Evolutionary conservation across 1,140 invertebrate genomes (phyloP).

Genomic region (Apis laboriosa): DNA sequence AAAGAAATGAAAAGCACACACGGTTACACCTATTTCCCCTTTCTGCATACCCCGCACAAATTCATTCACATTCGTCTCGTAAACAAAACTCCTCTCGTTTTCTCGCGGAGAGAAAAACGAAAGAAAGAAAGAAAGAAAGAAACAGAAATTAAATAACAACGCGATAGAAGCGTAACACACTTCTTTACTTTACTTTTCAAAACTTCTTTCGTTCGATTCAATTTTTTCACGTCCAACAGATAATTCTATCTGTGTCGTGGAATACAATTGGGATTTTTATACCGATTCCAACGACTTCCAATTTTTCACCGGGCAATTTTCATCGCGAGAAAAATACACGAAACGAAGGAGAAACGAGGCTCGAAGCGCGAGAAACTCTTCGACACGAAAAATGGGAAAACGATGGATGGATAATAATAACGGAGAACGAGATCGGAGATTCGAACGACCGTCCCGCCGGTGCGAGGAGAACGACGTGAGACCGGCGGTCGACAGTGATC

Average conservation of each 20-base stretch:
- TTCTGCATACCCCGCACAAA: neutral
- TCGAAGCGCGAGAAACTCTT: too few species aligned
- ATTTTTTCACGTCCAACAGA: too few species aligned
- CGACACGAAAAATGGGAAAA: too few species aligned
- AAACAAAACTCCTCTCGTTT: neutral
- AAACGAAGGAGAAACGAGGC: neutral
- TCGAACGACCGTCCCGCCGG: constrained; percentile 33
- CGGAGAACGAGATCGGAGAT: neutral
- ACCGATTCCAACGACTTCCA: too few species aligned
- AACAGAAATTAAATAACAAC: too few species aligned
- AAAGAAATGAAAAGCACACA: neutral
- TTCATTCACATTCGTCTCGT: neutral
- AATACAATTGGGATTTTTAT: too few species aligned
- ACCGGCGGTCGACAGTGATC: constrained; percentile 68
- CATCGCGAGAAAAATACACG: neutral
- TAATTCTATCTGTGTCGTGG: too few species aligned
- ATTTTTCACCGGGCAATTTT: too few species aligned
- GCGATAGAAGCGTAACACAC: too few species aligned
- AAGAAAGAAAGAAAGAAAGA: neutral
- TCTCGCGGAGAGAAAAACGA: neutral
- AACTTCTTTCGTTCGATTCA: too few species aligned
- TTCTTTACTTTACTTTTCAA: too few species aligned
- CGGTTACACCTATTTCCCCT: neutral
- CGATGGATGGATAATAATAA: too few species aligned
- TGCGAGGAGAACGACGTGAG: constrained; percentile 18